These are phyloP conservation scores for Hypsopygia costalis DNA, from an alignment of 2,888 invertebrate species.

Conservation along the genomic window DNA sequence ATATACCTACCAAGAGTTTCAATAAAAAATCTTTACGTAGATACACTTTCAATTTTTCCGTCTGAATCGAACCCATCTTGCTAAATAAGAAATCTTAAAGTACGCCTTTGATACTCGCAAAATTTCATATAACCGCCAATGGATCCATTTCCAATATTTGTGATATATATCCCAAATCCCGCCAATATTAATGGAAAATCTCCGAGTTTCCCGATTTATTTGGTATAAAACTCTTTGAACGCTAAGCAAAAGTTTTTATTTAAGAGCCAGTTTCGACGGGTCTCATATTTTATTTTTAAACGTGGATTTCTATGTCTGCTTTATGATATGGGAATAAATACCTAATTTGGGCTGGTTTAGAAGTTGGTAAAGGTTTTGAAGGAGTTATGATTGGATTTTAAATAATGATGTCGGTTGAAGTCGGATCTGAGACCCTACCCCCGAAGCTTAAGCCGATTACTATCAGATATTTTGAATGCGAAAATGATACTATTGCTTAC, in stretches of 20 bases:
- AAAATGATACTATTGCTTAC: too few species aligned
- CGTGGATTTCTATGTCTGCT: neutral
- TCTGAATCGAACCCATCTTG: too few species aligned
- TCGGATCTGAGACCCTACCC: too few species aligned
- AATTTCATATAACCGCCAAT: slow-evolving; percentile 34
- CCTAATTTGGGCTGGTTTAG: neutral
- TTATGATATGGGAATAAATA: neutral
- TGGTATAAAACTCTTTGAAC: slow-evolving; percentile 12
- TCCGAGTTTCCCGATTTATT: slow-evolving; percentile 19
- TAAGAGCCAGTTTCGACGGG: neutral
- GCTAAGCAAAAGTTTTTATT: slow-evolving; percentile 21
- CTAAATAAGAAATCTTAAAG: slow-evolving; percentile 26
- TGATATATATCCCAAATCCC: slow-evolving; percentile 39
- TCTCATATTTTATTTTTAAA: slow-evolving; percentile 10
- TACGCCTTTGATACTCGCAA: slow-evolving; percentile 33
- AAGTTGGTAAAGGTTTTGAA: too few species aligned
- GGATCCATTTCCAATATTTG: slow-evolving; percentile 40
- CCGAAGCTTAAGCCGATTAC: too few species aligned
- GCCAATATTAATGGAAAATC: slow-evolving; percentile 39
- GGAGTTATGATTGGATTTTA: too few species aligned
- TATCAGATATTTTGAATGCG: too few species aligned
- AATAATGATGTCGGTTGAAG: too few species aligned
- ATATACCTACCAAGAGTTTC: too few species aligned
- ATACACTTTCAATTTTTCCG: too few species aligned
- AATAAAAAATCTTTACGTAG: too few species aligned